A percentile compares a stretch with the other conserved stretches of the same genome.
These are phyloP conservation scores for Drosophila peninsularis DNA, from an alignment of 2,888 invertebrate species.

Conservation along the genomic window DNA sequence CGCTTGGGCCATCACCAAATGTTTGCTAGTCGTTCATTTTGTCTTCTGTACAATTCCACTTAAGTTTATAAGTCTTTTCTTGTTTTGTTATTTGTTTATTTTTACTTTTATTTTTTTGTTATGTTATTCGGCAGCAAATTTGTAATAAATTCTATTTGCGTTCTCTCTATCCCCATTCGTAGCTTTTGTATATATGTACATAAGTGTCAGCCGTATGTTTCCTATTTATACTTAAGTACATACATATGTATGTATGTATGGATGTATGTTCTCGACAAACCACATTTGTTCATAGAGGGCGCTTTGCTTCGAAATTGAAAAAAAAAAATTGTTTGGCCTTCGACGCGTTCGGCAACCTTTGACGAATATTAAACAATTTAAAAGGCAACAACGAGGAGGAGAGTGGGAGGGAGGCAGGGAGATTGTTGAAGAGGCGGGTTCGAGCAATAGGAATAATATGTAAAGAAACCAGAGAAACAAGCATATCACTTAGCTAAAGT, in stretches of 20 bases:
- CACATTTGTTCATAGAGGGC: slow-evolving; percentile 48
- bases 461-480: slow-evolving; percentile 75
- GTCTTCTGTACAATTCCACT: slow-evolving; percentile 61
- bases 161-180: slow-evolving; percentile 48
- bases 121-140: slow-evolving; percentile 50
- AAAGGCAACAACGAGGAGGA: slow-evolving; percentile 16
- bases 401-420: not conserved
- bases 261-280: slow-evolving; percentile 16
- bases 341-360: slow-evolving; percentile 77
- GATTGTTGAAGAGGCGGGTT: slow-evolving; percentile 21
- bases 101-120: slow-evolving; percentile 19
- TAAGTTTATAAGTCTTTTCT: slow-evolving; percentile 36
- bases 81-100: slow-evolving; percentile 19
- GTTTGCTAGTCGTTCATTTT: slow-evolving; percentile 34
- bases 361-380: slow-evolving; percentile 79
- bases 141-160: slow-evolving; percentile 71
- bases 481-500: slow-evolving; percentile 72
- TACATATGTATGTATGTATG: slow-evolving; percentile 6
- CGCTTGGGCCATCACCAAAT: slow-evolving; percentile 25
- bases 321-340: slow-evolving; percentile 70
- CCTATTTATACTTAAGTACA: slow-evolving; percentile 44
- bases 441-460: slow-evolving; percentile 59
- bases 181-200: slow-evolving; percentile 27
- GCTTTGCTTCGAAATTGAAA: slow-evolving; percentile 45
- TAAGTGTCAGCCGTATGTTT: slow-evolving; percentile 46